Base-by-base conservation (phyloP, 2,888 invertebrate species). In the Andrena bucephala region DNA sequence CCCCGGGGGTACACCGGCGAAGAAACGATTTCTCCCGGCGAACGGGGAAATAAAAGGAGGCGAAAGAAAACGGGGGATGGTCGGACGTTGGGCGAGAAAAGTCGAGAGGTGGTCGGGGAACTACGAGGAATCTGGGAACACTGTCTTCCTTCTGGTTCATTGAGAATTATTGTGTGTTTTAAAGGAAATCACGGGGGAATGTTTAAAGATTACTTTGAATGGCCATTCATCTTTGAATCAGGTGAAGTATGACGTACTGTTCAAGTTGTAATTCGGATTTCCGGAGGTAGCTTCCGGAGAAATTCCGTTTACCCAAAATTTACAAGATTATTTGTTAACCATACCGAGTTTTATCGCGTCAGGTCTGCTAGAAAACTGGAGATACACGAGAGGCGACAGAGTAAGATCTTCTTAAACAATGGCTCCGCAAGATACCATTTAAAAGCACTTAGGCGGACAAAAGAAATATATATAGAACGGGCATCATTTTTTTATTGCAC, bases 371-470 rank as follows among this genome's bases (percentile, higher is more conserved):
- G 42, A 48, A 60, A 50, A 62, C 57, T 50, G 33, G 59, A 74
- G 20, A 20, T 62, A 48, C 36, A 62, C 8, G 68, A 10, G 20
- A 3, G 52, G 73, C 33, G 52, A 65, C 62, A 24, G 36, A 27
- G 57, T 24, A 27, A 36, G 65, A 33, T 66, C 13, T 10, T n/a
- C 65, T 73, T 69, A 75, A 75, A 67, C 68, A 76, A 80, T 57
- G 54, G 29, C 33, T 54, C 62, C 16, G 33, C 36, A 57, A 77
- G 69, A 77, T 69, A 69, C 50, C 74, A 71, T 74, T 81, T 77
- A 72, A 74, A 68, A 74, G 68, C 82, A 63, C 77, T 77, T 75
- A 74, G 36, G 42, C 52, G 62, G 27, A 82, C 62, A 74, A 75
- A 63, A 60, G 76, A 20, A 54, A 66, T 20, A 27, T n/a, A 42